Percentiles rank a stretch among this genome's conserved stretches.
These are phyloP conservation scores for Gephyroberyx darwinii DNA, from an alignment of 2,797 vertebrate species.

Conservation along the genomic window DNA sequence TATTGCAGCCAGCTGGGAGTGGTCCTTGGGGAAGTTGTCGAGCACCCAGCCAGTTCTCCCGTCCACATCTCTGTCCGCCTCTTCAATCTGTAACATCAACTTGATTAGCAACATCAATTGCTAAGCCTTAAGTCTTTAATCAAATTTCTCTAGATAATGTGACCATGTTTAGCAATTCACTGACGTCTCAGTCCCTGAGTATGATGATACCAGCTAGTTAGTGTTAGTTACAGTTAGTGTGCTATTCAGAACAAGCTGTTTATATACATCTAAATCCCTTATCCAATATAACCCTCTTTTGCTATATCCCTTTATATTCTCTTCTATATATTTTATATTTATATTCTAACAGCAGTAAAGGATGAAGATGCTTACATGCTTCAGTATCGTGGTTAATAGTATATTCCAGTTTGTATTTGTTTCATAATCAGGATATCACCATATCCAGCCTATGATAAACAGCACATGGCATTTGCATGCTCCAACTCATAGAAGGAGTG, in stretches of 20 bases:
- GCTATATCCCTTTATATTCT: too few species aligned
- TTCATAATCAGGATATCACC: neutral
- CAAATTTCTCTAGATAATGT: neutral
- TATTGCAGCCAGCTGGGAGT: slow-evolving; percentile 81
- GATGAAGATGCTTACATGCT: too few species aligned
- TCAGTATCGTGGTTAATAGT: too few species aligned
- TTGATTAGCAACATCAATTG: neutral
- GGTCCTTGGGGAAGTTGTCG: slow-evolving; percentile 87
- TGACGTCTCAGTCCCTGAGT: neutral
- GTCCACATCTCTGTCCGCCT: slow-evolving; percentile 71
- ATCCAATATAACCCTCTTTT: too few species aligned
- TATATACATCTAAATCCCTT: neutral
- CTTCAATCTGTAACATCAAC: slow-evolving; percentile 73
- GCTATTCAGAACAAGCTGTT: neutral
- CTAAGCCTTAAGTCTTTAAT: neutral
- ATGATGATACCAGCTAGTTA: neutral
- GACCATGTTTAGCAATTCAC: neutral
- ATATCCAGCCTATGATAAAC: neutral
- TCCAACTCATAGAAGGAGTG: neutral
- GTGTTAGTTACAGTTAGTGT: neutral
- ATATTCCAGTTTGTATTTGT: too few species aligned
- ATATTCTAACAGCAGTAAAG: too few species aligned
- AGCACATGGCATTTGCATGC: neutral
- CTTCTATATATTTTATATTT: too few species aligned
- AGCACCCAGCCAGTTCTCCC: slow-evolving; percentile 89